Evolutionary conservation across 2,888 invertebrate genomes (phyloP), one percentile per base, ranked within the genome.

Genomic region (Drosophila cyrtoloma): DNA sequence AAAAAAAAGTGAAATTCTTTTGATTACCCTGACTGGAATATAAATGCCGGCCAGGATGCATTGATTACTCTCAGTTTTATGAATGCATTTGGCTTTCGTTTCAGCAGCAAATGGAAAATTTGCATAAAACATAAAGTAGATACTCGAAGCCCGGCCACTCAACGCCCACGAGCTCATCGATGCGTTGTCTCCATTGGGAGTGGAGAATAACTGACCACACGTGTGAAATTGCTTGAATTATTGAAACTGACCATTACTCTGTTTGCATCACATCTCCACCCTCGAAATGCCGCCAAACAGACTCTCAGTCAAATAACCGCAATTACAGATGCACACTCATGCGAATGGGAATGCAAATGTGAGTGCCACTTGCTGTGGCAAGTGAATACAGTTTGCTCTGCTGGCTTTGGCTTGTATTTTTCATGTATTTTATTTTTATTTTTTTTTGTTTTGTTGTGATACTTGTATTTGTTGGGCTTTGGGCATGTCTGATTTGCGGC

Each of bases 151-250:
- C 14, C 22, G 22, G 22, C 22, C 44, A 3, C 22, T 44, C 22
- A 22, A 22, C 22, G 22, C 44, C 44, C 35, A 35, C 22, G 16
- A 57, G 53, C 58, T 59, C 30, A 55, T 66, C 50, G 75, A 64
- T 59, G 39, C 28, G 2, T 10, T 39, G 37, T 69, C 67, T 72
- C 77, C 61, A 33, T 63, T 7, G 78, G 75, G 70, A 63, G 4
- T 30, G 30, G 30, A 30, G 7, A 35, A 73, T 77, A 70, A 71
- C 85, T 77, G 82, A 89, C 89, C 89, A 67, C 79, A 82, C 87
- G 86, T 86, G 86, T 87, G 89, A 86, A 87, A 89, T 82, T 79
- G 77, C 76, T 85, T 89, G 85, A 85, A 86, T 86, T 89, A 89
- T 86, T 86, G 87, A 84, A 75, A 59, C 82, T 22, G 63, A 59